These are phyloP conservation scores for Melanotus villosus DNA, from an alignment of 2,888 invertebrate genomes.

Conservation along the genomic window DNA sequence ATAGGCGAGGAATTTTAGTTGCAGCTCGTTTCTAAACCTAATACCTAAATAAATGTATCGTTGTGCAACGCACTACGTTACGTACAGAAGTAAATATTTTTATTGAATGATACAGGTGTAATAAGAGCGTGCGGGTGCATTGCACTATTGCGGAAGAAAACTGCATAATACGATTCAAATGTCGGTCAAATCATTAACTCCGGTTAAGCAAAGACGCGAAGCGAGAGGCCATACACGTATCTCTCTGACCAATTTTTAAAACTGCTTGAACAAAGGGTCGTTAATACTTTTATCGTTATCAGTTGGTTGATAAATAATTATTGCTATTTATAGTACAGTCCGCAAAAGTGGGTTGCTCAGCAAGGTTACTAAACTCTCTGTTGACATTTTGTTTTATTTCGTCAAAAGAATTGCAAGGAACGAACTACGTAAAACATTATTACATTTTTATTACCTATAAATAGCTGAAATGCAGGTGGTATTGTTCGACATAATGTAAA, in stretches of 20 bases:
- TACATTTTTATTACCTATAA: slow-evolving; percentile 24
- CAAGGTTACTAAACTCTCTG: slow-evolving; percentile 39
- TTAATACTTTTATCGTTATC: slow-evolving; percentile 40
- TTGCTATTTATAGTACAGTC: slow-evolving; percentile 33
- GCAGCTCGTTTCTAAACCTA: slow-evolving; percentile 41
- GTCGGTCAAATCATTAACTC: slow-evolving; percentile 43
- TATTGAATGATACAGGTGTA: slow-evolving; percentile 71
- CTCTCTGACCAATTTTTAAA: slow-evolving; percentile 11
- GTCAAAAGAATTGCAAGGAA: slow-evolving; percentile 36
- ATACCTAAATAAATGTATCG: slow-evolving; percentile 36
- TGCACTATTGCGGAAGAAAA: slow-evolving; percentile 50
- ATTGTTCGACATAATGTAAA: slow-evolving; percentile 24
- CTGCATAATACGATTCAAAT: slow-evolving; percentile 44
- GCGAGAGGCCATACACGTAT: slow-evolving; percentile 29
- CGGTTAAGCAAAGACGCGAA: slow-evolving; percentile 22
- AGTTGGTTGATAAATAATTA: slow-evolving; percentile 34
- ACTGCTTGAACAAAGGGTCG: slow-evolving; percentile 31
- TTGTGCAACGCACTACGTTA: slow-evolving; percentile 68
- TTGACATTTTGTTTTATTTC: slow-evolving; percentile 40
- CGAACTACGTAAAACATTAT: slow-evolving; percentile 25
- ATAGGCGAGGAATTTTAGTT: slow-evolving; percentile 38
- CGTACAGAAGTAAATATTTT: slow-evolving; percentile 69
- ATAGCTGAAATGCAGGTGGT: slow-evolving; percentile 26
- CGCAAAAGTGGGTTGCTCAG: slow-evolving; percentile 39
- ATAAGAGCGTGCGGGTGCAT: slow-evolving; percentile 68